Base-by-base conservation (phyloP, 2,113 vertebrate genomes). In the Nicator chloris region DNA sequence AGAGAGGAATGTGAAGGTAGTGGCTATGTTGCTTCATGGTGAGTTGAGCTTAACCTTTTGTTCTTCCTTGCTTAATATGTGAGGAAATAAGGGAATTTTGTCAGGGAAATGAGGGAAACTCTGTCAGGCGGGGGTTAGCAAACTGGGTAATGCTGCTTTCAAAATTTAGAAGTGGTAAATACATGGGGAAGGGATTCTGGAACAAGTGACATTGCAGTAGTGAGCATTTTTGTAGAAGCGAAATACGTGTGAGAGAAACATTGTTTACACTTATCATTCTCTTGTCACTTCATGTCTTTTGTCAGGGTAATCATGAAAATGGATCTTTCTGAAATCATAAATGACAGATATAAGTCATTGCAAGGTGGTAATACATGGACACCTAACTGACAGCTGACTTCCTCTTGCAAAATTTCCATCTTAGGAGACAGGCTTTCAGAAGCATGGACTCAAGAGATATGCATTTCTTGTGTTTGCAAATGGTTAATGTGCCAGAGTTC, bases 381-480 rank as follows among this genome's bases (percentile, higher is more conserved):
- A 30, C 57, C 30, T 82, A 54, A 42, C 35, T 42, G 27, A 24
- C 33, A 60, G 23, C n/a, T 49, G 35, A 39, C 60, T 18, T 91
- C 3, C 30, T 84, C 37, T 49, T 60, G 23, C 2, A 33, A 68
- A 64, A 31, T 54, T 50, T 78, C 28, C 1, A 2, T 65, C 42
- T 69, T 61, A 39, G 50, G 45, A 76, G 9, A 39, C 13, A 65
- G 13, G 1, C 44, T 91, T 95, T 87, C 35, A 54, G 51, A 89
- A 63, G 17, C 3, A 1, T 54, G 15, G 37, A 28, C 51, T 78
- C 14, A 24, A 24, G 51, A 69, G 11, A 31, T 2, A 12, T 0
- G 0, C 12, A 5, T 88, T 88, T 86, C 44, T 77, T 69, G 9
- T 61, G 35, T 61, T 86, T 50, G 21, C 31, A 45, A 84, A 16